Evolutionary conservation across 2,113 vertebrate species (phyloP).

Genomic region (Athene noctua): DNA sequence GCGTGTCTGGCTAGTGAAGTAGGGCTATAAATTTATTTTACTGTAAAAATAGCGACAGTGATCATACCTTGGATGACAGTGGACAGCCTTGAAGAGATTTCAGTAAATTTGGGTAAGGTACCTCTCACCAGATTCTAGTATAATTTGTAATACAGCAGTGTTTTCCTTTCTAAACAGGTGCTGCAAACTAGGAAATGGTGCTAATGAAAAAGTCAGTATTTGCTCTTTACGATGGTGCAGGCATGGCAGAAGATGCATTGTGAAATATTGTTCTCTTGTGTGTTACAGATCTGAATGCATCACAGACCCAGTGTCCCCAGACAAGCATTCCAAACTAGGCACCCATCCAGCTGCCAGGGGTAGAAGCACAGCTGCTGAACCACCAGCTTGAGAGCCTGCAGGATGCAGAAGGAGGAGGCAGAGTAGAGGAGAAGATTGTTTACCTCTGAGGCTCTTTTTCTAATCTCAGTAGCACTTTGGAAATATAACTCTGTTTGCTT

Average conservation of each 20-base stretch:
- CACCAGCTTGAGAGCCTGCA: constrained; percentile 58
- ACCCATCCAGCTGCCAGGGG: background rate
- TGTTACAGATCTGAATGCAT: constrained; percentile 73
- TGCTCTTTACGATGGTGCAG: background rate
- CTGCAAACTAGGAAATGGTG: background rate
- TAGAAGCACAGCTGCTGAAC: constrained; percentile 60
- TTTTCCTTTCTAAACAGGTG: background rate
- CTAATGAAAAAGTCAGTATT: background rate
- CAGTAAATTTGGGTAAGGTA: background rate
- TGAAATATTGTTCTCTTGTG: constrained; percentile 36
- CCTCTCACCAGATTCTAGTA: background rate
- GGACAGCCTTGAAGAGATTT: background rate
- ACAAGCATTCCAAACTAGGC: constrained; percentile 7
- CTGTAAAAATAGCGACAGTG: background rate
- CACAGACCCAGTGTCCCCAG: background rate
- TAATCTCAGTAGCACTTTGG: constrained; percentile 48
- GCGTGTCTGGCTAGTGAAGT: background rate
- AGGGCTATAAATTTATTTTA: background rate
- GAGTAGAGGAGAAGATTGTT: constrained; percentile 87
- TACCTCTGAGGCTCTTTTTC: constrained; percentile 81
- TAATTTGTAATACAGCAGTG: background rate
- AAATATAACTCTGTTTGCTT: background rate
- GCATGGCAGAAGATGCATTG: background rate
- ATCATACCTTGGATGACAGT: background rate
- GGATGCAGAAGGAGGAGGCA: constrained; percentile 70